These are phyloP conservation scores for Gymnocheta viridis DNA, from an alignment of 2,888 invertebrate genomes.

Conservation along the genomic window DNA sequence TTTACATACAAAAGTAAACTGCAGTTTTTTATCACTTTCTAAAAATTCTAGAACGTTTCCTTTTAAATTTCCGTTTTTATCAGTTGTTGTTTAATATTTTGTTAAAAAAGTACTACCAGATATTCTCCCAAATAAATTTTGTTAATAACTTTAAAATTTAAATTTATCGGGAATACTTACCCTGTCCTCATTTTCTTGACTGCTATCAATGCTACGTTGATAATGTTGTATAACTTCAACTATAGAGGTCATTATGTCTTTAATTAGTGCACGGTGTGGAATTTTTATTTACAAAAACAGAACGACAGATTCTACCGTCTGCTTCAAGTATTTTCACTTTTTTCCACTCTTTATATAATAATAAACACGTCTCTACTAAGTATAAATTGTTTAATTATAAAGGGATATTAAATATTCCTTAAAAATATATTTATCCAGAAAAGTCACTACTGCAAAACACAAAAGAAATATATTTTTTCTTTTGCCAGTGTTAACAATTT, in stretches of 20 bases:
- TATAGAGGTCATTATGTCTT: conserved; percentile 77
- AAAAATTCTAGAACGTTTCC: too few relatives aligned
- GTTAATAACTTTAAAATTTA: background rate
- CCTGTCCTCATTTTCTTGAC: conserved; percentile 86
- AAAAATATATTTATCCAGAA: background rate
- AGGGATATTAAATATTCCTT: background rate
- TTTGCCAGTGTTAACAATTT: background rate
- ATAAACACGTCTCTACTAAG: background rate
- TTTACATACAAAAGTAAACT: too few relatives aligned
- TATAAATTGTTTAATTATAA: background rate
- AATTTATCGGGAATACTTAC: conserved; percentile 82
- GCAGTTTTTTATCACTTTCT: too few relatives aligned
- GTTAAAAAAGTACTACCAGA: too few relatives aligned
- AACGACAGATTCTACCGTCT: too few relatives aligned
- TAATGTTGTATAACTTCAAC: conserved; percentile 87
- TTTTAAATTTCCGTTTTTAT: too few relatives aligned
- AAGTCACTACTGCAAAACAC: conserved; percentile 23
- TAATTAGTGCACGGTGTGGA: background rate
- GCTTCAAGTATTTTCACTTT: background rate
- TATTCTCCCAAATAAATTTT: too few relatives aligned
- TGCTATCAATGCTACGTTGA: conserved; percentile 88
- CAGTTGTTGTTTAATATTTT: background rate
- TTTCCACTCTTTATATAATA: background rate
- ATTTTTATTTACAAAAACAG: background rate
- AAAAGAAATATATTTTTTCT: background rate